Evolutionary conservation across 2,797 vertebrate species (phyloP).

Genomic region (Tokudaia tokunoshimensis): DNA sequence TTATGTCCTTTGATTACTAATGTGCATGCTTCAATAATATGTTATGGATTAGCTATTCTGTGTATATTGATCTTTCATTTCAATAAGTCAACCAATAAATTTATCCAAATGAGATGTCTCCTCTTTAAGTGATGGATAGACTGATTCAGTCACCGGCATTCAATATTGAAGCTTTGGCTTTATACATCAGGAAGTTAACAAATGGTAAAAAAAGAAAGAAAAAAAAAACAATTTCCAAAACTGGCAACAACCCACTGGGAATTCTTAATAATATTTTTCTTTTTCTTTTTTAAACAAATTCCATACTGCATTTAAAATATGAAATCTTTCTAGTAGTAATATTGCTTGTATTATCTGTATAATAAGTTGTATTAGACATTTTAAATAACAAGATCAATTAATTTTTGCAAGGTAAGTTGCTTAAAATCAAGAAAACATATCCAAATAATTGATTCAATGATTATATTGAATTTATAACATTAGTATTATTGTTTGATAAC

Average conservation of each 20-base stretch:
- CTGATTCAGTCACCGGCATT: background rate
- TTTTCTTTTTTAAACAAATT: background rate
- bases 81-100: background rate
- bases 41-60: conserved; percentile 23
- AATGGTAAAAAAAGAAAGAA: background rate
- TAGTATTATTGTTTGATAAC: background rate
- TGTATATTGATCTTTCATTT: conserved; percentile 32
- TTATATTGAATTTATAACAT: background rate
- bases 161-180: background rate
- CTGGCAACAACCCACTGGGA: background rate
- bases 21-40: background rate
- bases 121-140: background rate
- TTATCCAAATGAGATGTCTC: conserved; percentile 8
- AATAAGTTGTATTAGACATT: background rate
- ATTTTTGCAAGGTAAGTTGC: background rate
- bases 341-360: background rate
- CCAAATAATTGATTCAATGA: background rate
- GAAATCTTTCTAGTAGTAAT: background rate
- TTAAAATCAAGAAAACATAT: background rate
- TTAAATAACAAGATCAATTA: background rate
- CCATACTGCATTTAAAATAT: conserved; percentile 14
- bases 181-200: background rate
- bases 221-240: background rate
- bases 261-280: background rate
- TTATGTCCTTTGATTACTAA: background rate